A percentile compares a stretch with the other conserved stretches of the same genome.
Conservation (phyloP, 1,140 invertebrate genomes). For the Euglossa dilemma region DNA sequence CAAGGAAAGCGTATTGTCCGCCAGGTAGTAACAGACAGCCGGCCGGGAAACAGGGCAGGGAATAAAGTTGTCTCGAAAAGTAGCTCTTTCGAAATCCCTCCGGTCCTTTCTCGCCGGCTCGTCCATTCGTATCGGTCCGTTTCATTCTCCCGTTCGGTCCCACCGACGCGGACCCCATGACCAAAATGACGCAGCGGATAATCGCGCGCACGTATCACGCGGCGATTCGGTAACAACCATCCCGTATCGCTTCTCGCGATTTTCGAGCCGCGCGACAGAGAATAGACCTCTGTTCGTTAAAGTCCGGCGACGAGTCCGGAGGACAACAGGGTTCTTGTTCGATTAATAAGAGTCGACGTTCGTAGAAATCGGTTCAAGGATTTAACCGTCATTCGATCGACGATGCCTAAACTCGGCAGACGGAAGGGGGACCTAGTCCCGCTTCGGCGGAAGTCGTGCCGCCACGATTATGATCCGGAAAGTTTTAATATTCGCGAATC, state of each 20-base stretch:
- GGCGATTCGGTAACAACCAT: background rate
- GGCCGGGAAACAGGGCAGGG: slow-evolving; percentile 17
- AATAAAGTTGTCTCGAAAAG: slow-evolving; percentile 47
- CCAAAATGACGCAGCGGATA: slow-evolving; percentile 4
- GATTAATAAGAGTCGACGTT: background rate
- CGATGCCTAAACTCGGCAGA: too few species aligned
- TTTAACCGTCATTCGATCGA: background rate
- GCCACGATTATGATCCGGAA: too few species aligned
- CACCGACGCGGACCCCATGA: too few species aligned
- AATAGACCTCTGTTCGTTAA: background rate
- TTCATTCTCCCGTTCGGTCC: background rate
- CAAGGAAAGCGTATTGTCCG: slow-evolving; percentile 53
- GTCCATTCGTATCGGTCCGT: slow-evolving; percentile 38
- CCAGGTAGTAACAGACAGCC: slow-evolving; percentile 24
- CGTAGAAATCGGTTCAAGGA: background rate
- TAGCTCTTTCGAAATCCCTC: slow-evolving; percentile 35
- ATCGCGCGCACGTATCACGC: too few species aligned
- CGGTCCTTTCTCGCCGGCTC: slow-evolving; percentile 10
- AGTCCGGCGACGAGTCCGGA: background rate
- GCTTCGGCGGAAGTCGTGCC: too few species aligned
- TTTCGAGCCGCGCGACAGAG: background rate
- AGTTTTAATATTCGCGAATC: too few species aligned
- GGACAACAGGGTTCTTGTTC: background rate
- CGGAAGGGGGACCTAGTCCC: too few species aligned
- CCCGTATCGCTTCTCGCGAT: background rate